Conservation (phyloP, 2,797 vertebrate genomes). For the Gobionotothen gibberifrons region DNA sequence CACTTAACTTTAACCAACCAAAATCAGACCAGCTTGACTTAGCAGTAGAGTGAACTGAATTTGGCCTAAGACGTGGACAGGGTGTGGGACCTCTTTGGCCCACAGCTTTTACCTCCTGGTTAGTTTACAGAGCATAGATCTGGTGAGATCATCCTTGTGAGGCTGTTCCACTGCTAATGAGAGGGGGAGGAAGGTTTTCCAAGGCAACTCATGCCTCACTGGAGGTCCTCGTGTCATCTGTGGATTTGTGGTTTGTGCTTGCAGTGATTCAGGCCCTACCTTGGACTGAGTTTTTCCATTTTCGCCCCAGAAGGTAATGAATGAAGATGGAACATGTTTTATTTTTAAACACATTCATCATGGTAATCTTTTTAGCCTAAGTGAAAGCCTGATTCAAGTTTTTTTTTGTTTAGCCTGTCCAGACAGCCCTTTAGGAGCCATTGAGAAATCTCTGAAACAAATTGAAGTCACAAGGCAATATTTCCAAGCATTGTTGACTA, state of each 20-base stretch:
- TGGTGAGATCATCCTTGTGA: slow-evolving; percentile 68
- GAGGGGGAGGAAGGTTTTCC: slow-evolving; percentile 64
- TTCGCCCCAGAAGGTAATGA: slow-evolving; percentile 36
- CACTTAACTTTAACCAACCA: neutral
- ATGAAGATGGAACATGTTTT: slow-evolving; percentile 16
- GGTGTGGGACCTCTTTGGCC: slow-evolving; percentile 35
- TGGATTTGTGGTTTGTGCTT: slow-evolving; percentile 61
- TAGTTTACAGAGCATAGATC: slow-evolving; percentile 62
- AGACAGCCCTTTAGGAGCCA: too few relatives aligned
- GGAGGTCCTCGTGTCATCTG: slow-evolving; percentile 73
- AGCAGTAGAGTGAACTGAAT: slow-evolving; percentile 20
- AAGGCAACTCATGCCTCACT: slow-evolving; percentile 69
- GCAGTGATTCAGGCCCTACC: slow-evolving; percentile 60
- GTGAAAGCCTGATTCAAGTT: neutral
- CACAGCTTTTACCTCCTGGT: slow-evolving; percentile 59
- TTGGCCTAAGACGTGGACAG: slow-evolving; percentile 39
- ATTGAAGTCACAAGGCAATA: too few relatives aligned
- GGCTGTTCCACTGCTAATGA: slow-evolving; percentile 71
- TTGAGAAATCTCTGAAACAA: too few relatives aligned
- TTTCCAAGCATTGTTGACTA: too few relatives aligned
- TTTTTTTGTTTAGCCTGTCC: neutral
- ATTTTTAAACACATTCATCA: slow-evolving; percentile 27
- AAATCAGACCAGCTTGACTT: slow-evolving; percentile 1
- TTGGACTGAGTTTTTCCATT: slow-evolving; percentile 59
- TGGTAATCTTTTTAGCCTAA: slow-evolving; percentile 11